Evolutionary conservation across 1,140 invertebrate species (phyloP).

Genomic region (Cyrtorhinus lividipennis): DNA sequence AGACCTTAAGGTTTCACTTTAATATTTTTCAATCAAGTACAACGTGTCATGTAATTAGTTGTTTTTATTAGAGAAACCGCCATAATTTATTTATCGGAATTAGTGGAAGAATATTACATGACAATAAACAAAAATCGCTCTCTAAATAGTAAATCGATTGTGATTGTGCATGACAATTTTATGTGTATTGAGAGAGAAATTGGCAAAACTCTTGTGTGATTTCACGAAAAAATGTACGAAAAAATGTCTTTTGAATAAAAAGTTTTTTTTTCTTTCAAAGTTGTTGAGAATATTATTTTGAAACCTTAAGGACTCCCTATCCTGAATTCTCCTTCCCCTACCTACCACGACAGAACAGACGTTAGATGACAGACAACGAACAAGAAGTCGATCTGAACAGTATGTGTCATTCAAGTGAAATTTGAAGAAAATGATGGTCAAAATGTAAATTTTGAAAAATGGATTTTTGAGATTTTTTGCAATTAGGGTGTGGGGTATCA

Average conservation of each 20-base stretch:
- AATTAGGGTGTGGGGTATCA: too few species aligned
- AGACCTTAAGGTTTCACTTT: conserved; percentile 23
- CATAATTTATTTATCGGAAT: too few species aligned
- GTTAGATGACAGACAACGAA: too few species aligned
- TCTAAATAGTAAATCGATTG: neutral
- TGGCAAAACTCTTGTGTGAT: neutral
- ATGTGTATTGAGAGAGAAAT: neutral
- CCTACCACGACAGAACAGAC: too few species aligned
- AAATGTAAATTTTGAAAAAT: too few species aligned
- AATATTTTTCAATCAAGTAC: conserved; percentile 23
- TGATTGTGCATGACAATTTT: neutral
- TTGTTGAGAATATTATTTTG: conserved; percentile 18
- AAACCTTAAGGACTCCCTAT: conserved; percentile 16
- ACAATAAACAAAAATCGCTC: neutral
- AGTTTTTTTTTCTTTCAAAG: conserved; percentile 9
- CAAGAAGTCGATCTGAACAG: too few species aligned
- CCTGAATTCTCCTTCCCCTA: too few species aligned
- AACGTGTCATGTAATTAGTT: conserved; percentile 12
- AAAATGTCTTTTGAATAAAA: conserved; percentile 9
- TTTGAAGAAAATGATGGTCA: too few species aligned
- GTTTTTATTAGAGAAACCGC: neutral
- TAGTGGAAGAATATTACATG: too few species aligned
- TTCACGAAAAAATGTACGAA: too few species aligned
- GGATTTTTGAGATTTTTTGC: too few species aligned
- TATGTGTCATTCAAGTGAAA: too few species aligned